Base-by-base conservation (phyloP, 2,888 invertebrate genomes). In the Pogonocherus hispidulus region DNA sequence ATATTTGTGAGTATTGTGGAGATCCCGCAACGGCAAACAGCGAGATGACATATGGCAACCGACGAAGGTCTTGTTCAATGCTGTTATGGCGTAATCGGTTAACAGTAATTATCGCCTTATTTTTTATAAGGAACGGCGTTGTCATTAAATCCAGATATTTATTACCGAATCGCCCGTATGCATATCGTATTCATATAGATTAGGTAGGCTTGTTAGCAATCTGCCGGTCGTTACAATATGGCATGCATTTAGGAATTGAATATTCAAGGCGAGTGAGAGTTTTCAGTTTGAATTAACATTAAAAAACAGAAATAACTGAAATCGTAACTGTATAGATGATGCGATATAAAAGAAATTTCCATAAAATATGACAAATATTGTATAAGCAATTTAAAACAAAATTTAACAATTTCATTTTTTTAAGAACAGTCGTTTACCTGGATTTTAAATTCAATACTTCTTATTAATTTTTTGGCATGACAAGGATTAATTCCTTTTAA, bases 21-120 rank as follows among this genome's bases (percentile, higher is more conserved):
- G 56, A 52, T 46, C 54, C 44, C 20, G 63, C 63, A 52, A 66
- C 56, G 23, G 22, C 66, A 67, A 69, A 65, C 70, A 68, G 63
- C 69, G 60, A 67, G 51, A 72, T 72, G 73, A 71, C 73, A 73
- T 73, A 73, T 73, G 73, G 73, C 67, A 73, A 73, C 60, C 73
- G 73, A 69, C 68, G 72, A 57, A 66, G 63, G 66, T 64, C 49
- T 67, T 67, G 60, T 49, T 18, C 57, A 22, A 55, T 63, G 57
- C 14, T 60, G 32, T 63, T 69, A 67, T 67, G 69, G 67, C 46
- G 69, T 69, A 69, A 69, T 71, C 71, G 67, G 60, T 69, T 71
- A 69, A 71, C 71, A 69, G 71, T 71, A 71, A 57, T 57, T 46
- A 57, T 27, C 32, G 52, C 52, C 32, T 52, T 52, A 52, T 22